These are phyloP conservation scores for Meghimatium bilineatum DNA, from an alignment of 2,888 invertebrate species.

Conservation along the genomic window DNA sequence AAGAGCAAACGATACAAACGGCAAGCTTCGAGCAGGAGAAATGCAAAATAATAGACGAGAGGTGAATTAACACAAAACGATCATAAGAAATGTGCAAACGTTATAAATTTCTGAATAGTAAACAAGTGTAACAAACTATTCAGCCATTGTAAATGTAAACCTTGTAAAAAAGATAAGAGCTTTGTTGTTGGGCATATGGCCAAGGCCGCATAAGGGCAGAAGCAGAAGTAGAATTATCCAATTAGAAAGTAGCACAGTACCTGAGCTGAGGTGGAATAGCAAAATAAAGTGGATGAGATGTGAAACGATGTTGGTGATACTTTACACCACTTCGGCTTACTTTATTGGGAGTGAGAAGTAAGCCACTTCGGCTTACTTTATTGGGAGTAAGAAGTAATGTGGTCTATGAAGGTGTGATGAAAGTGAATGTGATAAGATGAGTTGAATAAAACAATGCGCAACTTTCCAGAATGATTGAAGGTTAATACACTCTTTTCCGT, in stretches of 20 bases:
- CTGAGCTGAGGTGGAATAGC: not conserved
- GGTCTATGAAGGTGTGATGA: too few relatives aligned
- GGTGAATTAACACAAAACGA: not conserved
- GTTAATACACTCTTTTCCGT: too few relatives aligned
- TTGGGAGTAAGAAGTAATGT: too few relatives aligned
- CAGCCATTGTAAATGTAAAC: not conserved
- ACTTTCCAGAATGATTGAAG: too few relatives aligned
- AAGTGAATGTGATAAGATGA: too few relatives aligned
- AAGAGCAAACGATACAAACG: not conserved
- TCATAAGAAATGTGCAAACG: not conserved
- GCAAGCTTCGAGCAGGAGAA: not conserved
- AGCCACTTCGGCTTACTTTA: too few relatives aligned
- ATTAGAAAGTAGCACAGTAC: not conserved
- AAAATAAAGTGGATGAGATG: too few relatives aligned
- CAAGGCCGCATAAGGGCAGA: conserved; percentile 1
- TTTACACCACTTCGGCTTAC: too few relatives aligned
- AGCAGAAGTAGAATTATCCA: not conserved
- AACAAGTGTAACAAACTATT: not conserved
- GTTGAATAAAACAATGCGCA: too few relatives aligned
- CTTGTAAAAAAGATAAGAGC: not conserved
- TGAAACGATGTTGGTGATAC: not conserved
- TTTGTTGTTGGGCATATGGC: not conserved
- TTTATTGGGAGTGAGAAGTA: too few relatives aligned
- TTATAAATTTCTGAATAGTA: not conserved
- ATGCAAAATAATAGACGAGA: not conserved